phyloP scores from a whole-genome alignment of 2,113 vertebrate species.

The Dendropsophus ebraccatus region DNA sequence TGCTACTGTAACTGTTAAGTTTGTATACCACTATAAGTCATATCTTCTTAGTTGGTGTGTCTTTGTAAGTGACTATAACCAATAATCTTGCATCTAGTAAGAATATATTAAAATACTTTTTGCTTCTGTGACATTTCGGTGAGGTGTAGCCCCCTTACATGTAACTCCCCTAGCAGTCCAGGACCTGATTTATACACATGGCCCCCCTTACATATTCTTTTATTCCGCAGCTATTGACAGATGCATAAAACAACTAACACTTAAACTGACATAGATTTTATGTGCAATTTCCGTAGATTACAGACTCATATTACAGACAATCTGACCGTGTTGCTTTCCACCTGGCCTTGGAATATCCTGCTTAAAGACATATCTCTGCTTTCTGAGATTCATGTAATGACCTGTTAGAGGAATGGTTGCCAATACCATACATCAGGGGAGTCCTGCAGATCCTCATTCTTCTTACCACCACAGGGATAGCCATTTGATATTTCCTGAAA shows the following conservation, averaged over 20 bases:
- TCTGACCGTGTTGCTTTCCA: neutral
- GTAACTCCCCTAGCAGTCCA: no score
- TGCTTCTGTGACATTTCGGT: no score
- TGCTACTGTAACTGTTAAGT: no score
- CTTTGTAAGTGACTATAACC: no score
- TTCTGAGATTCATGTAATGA: neutral
- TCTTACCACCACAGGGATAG: neutral
- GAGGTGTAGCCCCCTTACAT: no score
- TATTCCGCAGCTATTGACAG: neutral
- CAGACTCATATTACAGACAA: neutral
- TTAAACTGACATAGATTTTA: neutral
- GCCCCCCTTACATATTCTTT: neutral
- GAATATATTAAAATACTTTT: no score
- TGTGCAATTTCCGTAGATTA: conserved; percentile 3
- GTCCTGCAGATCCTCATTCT: neutral
- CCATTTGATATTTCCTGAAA: neutral
- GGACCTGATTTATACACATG: neutral
- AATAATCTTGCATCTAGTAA: no score
- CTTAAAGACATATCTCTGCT: neutral
- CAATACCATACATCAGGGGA: neutral
- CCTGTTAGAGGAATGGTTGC: neutral
- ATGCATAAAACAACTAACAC: neutral
- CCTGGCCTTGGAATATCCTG: neutral
- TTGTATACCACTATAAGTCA: no score
- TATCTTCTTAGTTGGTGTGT: no score